Conservation (phyloP, 2,888 invertebrate genomes). For the Eristalinus aeneus region DNA sequence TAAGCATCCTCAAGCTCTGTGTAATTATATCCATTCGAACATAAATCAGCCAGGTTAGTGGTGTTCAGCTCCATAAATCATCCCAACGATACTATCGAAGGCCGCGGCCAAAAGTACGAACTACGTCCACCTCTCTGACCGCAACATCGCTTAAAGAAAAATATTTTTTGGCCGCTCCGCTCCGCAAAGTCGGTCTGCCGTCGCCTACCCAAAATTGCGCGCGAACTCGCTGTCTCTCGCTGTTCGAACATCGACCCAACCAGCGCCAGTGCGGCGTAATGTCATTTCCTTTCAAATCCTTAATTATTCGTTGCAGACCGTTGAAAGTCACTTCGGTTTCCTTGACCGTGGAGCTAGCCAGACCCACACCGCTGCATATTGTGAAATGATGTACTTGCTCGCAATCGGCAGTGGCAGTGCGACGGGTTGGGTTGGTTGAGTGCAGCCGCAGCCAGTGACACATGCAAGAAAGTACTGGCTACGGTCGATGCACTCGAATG, state of each 20-base stretch:
- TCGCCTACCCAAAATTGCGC: not conserved
- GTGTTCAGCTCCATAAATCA: slow-evolving; percentile 33
- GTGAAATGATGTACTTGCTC: slow-evolving; percentile 38
- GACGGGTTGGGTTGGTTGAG: slow-evolving; percentile 37
- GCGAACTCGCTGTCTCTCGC: not conserved
- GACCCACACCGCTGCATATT: slow-evolving; percentile 26
- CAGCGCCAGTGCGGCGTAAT: not conserved
- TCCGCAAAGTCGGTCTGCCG: not conserved
- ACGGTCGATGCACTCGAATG: slow-evolving; percentile 66
- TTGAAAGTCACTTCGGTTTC: slow-evolving; percentile 29
- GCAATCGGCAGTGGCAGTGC: not conserved
- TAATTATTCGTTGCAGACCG: slow-evolving; percentile 21
- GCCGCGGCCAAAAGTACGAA: not conserved
- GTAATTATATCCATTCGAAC: slow-evolving; percentile 13
- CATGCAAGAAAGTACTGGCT: slow-evolving; percentile 59
- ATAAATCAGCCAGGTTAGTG: slow-evolving; percentile 6
- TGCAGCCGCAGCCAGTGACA: slow-evolving; percentile 40
- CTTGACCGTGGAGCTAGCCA: slow-evolving; percentile 14
- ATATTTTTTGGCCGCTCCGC: slow-evolving; percentile 1
- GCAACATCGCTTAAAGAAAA: slow-evolving; percentile 3
- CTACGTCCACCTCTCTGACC: slow-evolving; percentile 1
- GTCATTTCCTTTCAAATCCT: slow-evolving; percentile 37
- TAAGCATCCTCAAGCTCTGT: not conserved
- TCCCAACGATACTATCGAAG: not conserved
- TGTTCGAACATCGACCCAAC: not conserved